Conservation (phyloP, 2,797 vertebrate genomes). For the Paguma larvata region DNA sequence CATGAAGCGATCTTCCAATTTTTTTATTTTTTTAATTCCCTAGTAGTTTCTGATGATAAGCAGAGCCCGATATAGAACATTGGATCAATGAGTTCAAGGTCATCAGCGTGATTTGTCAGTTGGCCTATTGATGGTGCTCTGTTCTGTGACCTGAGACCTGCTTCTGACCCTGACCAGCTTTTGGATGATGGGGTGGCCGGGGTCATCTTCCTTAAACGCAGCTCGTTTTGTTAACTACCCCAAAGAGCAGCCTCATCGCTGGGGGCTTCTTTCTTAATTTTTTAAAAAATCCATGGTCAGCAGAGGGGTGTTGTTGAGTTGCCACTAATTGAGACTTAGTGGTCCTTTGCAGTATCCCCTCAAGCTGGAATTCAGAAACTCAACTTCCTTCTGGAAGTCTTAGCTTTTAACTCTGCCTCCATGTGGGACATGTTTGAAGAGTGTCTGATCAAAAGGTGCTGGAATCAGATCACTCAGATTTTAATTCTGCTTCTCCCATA, state of each 20-base stretch:
- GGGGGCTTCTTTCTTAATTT: neutral
- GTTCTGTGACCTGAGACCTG: neutral
- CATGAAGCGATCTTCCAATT: neutral
- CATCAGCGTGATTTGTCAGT: neutral
- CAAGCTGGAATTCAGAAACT: neutral
- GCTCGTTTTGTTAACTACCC: neutral
- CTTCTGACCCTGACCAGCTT: neutral
- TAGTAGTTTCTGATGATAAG: neutral
- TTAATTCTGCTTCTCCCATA: neutral
- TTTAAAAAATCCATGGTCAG: neutral
- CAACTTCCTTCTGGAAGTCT: neutral
- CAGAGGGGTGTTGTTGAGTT: neutral
- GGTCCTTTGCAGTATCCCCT: neutral
- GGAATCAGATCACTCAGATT: neutral
- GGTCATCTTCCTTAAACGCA: neutral
- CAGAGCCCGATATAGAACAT: neutral
- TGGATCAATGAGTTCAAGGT: neutral
- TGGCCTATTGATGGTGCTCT: neutral
- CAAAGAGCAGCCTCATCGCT: neutral
- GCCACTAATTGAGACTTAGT: neutral
- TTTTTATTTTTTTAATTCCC: neutral
- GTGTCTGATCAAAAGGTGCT: neutral
- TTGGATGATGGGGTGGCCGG: neutral
- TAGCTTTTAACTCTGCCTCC: neutral
- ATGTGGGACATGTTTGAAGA: neutral